Evolutionary conservation across 2,888 invertebrate genomes (phyloP), one percentile per base, ranked within the genome.

Genomic region (Patella depressa): DNA sequence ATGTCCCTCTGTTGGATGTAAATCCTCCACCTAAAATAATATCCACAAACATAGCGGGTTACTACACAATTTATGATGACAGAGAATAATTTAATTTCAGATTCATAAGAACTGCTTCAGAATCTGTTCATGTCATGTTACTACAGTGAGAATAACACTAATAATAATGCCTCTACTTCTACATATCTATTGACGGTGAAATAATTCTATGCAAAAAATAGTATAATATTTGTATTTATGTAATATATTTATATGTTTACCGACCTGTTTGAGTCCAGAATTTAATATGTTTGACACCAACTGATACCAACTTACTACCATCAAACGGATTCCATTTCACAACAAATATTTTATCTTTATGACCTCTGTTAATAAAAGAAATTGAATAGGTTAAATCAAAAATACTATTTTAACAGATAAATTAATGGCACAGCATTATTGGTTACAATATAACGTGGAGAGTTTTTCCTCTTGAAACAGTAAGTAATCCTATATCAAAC

Each of bases 271-370:
- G 91, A 54, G 86, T 88, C 92, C 92, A 92, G 86, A 92, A 92
- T 85, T 92, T 92, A 84, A 92, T 91, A 84, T 92, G 92, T 81
- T 92, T 92, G n/a, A 91, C 87, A 14, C 92, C 92, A 57, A 90
- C 91, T 45, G 92, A 91, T n/a, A 92, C 89, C 55, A 92, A 83
- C 76, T 88, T 88, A 80, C 85, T 88, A 55, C 79, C 73, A 77
- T 91, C 91, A 79, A 89, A 85, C 5, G 92, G 91, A 83, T 92
- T 92, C 91, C 92, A 92, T 80, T 91, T 91, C 76, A 92, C 88
- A 17, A 91, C 91, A 87, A 92, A 92, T 78, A 92, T 92, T 83
- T 92, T 92, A 84, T 92, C 91, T 76, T 91, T 91, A 84, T 92
- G 91, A 19, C 92, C 92, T 80, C 92, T 92, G 81, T 59, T 84